phyloP scores from a whole-genome alignment of 2,888 invertebrate species.

The Apodemia hepburni region DNA sequence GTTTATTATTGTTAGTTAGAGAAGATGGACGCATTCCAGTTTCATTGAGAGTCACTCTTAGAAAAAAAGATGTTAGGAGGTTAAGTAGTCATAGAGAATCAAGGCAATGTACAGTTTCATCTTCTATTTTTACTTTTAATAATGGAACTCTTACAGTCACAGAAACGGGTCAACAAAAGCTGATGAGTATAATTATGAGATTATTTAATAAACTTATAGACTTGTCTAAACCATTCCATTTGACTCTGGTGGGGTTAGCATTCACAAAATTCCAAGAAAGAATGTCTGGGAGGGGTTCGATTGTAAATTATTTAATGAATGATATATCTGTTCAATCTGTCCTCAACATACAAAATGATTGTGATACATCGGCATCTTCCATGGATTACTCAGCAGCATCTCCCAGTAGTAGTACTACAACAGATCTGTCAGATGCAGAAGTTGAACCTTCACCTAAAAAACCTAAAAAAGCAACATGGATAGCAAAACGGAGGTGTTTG shows the following conservation, averaged over 20 bases:
- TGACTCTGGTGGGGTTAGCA: conserved; percentile 89
- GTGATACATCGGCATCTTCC: conserved; percentile 66
- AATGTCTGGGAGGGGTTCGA: conserved; percentile 84
- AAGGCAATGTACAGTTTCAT: conserved; percentile 86
- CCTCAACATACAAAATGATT: conserved; percentile 82
- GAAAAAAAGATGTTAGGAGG: conserved; percentile 85
- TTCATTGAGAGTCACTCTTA: conserved; percentile 85
- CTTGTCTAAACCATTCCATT: conserved; percentile 87
- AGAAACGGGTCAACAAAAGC: conserved; percentile 81
- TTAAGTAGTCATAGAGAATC: conserved; percentile 87
- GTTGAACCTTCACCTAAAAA: conserved; percentile 89
- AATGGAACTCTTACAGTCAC: conserved; percentile 72
- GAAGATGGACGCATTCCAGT: conserved; percentile 90
- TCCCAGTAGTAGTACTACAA: conserved; percentile 71
- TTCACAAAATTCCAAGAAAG: conserved; percentile 90
- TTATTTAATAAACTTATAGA: conserved; percentile 88
- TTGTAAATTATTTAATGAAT: conserved; percentile 87
- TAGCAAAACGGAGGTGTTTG: conserved; percentile 70
- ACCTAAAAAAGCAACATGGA: conserved; percentile 76
- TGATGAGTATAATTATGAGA: conserved; percentile 85
- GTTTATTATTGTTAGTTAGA: conserved; percentile 85
- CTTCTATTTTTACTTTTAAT: conserved; percentile 80
- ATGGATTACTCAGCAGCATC: conserved; percentile 74
- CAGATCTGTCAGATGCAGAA: conserved; percentile 84
- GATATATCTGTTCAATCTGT: conserved; percentile 90